These are phyloP conservation scores for Zophobas morio DNA, from an alignment of 1,140 invertebrate genomes.

Conservation along the genomic window DNA sequence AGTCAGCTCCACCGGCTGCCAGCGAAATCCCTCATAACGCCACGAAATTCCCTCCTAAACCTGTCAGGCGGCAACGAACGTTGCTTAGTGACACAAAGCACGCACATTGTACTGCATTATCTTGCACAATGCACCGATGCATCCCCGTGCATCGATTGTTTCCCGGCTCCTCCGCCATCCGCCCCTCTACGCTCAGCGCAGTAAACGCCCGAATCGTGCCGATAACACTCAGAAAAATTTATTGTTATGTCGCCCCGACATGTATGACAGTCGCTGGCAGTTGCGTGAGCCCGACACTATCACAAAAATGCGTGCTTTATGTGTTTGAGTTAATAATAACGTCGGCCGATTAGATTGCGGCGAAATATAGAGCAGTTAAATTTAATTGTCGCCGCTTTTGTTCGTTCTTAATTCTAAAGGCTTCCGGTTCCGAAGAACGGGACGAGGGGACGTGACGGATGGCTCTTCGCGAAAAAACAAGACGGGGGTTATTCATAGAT, in stretches of 20 bases:
- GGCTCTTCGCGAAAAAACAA: too few relatives aligned
- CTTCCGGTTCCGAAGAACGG: not conserved
- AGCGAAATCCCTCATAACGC: too few relatives aligned
- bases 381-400: slow-evolving; percentile 14
- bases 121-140: not conserved
- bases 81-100: not conserved
- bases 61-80: not conserved
- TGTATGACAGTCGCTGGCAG: slow-evolving; percentile 1
- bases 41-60: too few relatives aligned
- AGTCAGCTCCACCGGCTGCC: too few relatives aligned
- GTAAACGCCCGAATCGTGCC: not conserved
- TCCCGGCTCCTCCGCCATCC: not conserved
- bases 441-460: too few relatives aligned
- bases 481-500: too few relatives aligned
- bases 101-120: not conserved
- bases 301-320: slow-evolving; percentile 20
- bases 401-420: slow-evolving; percentile 6
- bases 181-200: not conserved
- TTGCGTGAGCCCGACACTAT: slow-evolving; percentile 8
- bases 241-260: slow-evolving; percentile 14
- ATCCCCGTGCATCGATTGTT: too few relatives aligned
- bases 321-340: slow-evolving; percentile 22
- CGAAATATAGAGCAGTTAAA: slow-evolving; percentile 27
- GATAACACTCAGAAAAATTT: slow-evolving; percentile 34
- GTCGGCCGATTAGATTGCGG: slow-evolving; percentile 22